A percentile compares a stretch with the other conserved stretches of the same genome.
Conservation (phyloP, 2,797 vertebrate genomes). For the Aselliscus stoliczkanus region DNA sequence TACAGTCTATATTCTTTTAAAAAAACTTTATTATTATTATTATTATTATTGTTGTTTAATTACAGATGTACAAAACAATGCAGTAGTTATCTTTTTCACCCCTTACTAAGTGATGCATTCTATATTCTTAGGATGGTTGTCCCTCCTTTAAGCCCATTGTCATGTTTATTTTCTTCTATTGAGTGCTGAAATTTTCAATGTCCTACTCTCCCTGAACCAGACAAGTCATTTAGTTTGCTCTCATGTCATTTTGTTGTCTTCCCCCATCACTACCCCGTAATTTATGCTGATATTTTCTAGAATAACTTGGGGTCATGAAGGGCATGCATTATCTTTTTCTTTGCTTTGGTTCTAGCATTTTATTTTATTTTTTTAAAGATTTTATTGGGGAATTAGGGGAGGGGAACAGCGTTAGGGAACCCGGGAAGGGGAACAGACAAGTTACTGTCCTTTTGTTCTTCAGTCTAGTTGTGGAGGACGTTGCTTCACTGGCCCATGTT, state of each 20-base stretch:
- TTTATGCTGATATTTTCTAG: not conserved
- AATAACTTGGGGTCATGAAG: not conserved
- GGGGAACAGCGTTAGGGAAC: too few species aligned
- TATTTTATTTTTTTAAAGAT: too few species aligned
- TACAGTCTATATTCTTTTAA: not conserved
- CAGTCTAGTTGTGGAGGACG: too few species aligned
- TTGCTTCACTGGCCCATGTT: too few species aligned
- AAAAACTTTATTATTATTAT: too few species aligned
- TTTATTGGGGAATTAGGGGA: too few species aligned
- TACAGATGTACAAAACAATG: too few species aligned
- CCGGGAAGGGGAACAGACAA: too few species aligned
- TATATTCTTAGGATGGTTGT: not conserved
- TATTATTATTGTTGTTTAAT: too few species aligned
- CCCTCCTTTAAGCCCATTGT: not conserved
- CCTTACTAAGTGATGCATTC: too few species aligned
- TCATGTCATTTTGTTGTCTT: not conserved
- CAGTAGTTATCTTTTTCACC: too few species aligned
- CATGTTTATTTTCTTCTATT: not conserved
- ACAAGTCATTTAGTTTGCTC: not conserved
- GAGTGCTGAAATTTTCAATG: not conserved
- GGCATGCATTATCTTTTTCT: not conserved
- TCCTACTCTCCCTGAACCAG: not conserved
- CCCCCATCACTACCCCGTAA: not conserved
- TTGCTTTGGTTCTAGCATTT: not conserved
- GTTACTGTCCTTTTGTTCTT: too few species aligned